A percentile compares a stretch with the other conserved stretches of the same genome.
phyloP scores from a whole-genome alignment of 2,888 invertebrate genomes.

The Trachelus stipa region DNA sequence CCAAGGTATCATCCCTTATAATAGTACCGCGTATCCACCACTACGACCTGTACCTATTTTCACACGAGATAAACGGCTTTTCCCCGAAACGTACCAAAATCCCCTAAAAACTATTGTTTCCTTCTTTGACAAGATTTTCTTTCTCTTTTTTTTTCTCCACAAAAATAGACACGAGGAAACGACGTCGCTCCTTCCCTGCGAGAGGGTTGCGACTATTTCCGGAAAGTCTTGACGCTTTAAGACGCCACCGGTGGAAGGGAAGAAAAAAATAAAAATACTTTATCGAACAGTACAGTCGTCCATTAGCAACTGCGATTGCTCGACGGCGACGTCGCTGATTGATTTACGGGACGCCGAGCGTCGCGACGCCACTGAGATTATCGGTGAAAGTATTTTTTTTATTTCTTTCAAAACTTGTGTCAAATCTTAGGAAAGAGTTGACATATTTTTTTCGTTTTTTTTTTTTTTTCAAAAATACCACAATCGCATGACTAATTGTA shows the following conservation, averaged over 20 bases:
- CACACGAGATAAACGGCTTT: neutral
- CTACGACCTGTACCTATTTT: neutral
- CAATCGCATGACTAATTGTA: neutral
- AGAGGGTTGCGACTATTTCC: neutral
- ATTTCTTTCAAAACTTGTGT: neutral
- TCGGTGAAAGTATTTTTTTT: neutral
- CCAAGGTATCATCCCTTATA: neutral
- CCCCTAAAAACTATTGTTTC: neutral
- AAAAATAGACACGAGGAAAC: neutral
- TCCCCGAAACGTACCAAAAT: neutral
- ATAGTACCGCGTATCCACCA: neutral
- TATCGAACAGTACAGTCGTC: conserved; percentile 9
- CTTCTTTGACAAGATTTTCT: neutral
- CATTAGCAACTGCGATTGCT: conserved; percentile 26
- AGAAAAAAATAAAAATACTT: neutral
- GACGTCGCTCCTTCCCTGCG: neutral
- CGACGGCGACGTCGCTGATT: conserved; percentile 26
- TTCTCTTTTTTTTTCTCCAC: neutral
- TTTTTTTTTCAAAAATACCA: neutral
- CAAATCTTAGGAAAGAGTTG: neutral
- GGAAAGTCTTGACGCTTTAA: neutral
- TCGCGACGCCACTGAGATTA: conserved; percentile 8
- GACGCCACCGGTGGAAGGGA: neutral
- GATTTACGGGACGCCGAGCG: conserved; percentile 28
- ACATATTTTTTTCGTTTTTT: too few species aligned